Base-by-base conservation (phyloP, 2,113 vertebrate species). In the Dipodomys merriami region DNA sequence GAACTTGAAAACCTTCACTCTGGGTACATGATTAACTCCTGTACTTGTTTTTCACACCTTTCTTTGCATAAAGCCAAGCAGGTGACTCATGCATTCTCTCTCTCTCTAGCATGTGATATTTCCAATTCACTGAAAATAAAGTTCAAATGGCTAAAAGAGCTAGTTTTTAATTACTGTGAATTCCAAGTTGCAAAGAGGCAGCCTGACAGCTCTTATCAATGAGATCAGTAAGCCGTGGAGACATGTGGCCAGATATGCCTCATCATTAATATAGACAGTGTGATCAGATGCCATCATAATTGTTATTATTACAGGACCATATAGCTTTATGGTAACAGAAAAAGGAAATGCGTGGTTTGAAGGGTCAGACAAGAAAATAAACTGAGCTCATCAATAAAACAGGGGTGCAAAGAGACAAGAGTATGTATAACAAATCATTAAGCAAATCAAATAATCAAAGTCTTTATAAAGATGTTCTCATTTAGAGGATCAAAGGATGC, bases 41-140 rank as follows among this genome's bases (percentile, higher is more conserved):
- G 20, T 87, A 73, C 93, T 87, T 74, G 93, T 72, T 90, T 95
- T 96, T 95, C 94, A 84, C 90, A 93, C 76, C 30, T 96, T 90
- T 46, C 18, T 1, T 57, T 90, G 71, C 25, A 57, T 46, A 86
- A 91, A 96, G 53, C 68, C 1, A 22, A 90, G 80, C 91, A 92
- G 94, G 88, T 95, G 88, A 95, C 68, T 93, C 23, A 30, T 80
- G 35, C 35, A 16, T 83, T 39, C 72, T 81, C 77, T 96, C 65
- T 95, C 94, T 92, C 62, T 78, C 39, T 33, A 90, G 83, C 68
- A 78, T 88, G 88, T 0, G 23, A 30, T 89, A 93, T 96, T 97
- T 96, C 93, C 73, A 94, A 93, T 96, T 97, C 90, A 84, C 84
- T 95, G 94, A 96, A 95, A 96, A 90, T 60, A 44, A 94, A 96